Base-by-base conservation (phyloP, 2,888 invertebrate genomes). In the Andrena camellia region DNA sequence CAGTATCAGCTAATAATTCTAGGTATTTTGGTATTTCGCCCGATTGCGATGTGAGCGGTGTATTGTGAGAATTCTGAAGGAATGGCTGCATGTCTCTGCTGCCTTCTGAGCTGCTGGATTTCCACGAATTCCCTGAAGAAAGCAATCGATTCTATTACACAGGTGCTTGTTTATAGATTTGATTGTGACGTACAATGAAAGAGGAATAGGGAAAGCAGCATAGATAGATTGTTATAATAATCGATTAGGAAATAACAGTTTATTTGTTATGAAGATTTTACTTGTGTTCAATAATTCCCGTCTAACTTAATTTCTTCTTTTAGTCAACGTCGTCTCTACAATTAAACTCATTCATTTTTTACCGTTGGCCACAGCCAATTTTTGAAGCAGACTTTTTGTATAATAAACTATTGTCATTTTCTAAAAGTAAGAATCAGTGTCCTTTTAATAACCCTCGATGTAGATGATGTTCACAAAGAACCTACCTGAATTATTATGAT, bases 1-100 rank as follows among this genome's bases (percentile, higher is more conserved):
- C 92, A 83, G 95, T 95, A 89, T 96, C 96, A 90, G 96, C 96
- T 91, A 96, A 94, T 66, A 97, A 93, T 92, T 97, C 96, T 71
- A 97, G 93, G 92, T 97, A 97, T 90, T 96, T 96, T 0, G 96
- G 96, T 50, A 94, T 89, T 71, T 87, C 88, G 4, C 86, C 66
- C 31, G 91, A 81, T 68, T 92, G 87, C 7, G 85, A 80, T 0
- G 79, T 74, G 5, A 83, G 84, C 42, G 89, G 90, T 29, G 89
- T 88, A 63, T 89, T 91, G 78, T 89, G 88, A 23, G 91, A 91
- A 81, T 92, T 93, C 63, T 94, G 92, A 8, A 95, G 92, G 74
- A 95, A 94, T 1, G 95, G 95, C 26, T 95, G 95, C 88, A 94
- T 92, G 79, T 95, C 95, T 78, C 94, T 93, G 77, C 93, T 94